These are phyloP conservation scores for Sycon ciliatum DNA, from an alignment of 37 sponge, comb jelly and placozoan species.

Conservation along the genomic window DNA sequence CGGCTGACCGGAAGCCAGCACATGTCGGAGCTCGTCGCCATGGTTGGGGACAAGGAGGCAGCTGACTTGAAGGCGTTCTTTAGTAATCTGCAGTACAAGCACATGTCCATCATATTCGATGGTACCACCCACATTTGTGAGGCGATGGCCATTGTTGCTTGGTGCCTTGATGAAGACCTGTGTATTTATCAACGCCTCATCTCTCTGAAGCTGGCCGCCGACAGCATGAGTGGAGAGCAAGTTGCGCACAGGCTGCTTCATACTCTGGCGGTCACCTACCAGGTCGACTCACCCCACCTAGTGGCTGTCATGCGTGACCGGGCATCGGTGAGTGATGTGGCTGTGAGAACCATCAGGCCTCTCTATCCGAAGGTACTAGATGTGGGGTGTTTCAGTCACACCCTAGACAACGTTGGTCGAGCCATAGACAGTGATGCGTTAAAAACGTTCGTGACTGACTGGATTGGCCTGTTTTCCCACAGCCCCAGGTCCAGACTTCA, in stretches of 20 bases:
- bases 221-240: neutral
- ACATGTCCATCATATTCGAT: too few relatives aligned
- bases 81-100: too few relatives aligned
- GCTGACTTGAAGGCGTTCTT: too few relatives aligned
- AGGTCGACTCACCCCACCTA: neutral
- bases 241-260: neutral
- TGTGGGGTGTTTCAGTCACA: neutral
- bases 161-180: too few relatives aligned
- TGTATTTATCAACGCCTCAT: too few relatives aligned
- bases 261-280: neutral
- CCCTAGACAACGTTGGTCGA: neutral
- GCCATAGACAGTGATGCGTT: neutral
- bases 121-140: too few relatives aligned
- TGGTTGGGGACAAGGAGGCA: too few relatives aligned
- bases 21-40: too few relatives aligned
- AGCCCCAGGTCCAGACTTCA: too few relatives aligned
- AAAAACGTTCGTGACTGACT: neutral
- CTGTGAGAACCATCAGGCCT: neutral
- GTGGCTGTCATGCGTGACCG: neutral
- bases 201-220: too few relatives aligned
- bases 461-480: neutral
- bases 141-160: too few relatives aligned
- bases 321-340: neutral
- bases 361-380: neutral
- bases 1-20: too few relatives aligned